Evolutionary conservation across 2,888 invertebrate genomes (phyloP).

Genomic region (Panzeria rudis): DNA sequence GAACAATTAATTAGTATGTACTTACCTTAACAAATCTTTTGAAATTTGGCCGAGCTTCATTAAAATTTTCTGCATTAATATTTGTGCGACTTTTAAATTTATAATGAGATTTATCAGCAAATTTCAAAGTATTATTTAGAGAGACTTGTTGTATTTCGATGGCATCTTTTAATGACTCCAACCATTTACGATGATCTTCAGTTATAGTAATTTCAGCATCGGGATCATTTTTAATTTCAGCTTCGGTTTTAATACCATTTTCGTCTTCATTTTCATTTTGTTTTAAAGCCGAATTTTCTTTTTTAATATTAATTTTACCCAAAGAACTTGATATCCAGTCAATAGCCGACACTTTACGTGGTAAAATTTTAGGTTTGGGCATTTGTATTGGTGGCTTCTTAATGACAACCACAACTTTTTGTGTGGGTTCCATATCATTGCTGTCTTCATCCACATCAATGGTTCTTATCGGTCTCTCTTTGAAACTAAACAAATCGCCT

Average conservation of each 20-base stretch:
- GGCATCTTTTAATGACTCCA: slow-evolving; percentile 77
- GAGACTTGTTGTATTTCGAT: slow-evolving; percentile 77
- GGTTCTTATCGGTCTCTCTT: slow-evolving; percentile 25
- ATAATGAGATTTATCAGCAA: slow-evolving; percentile 59
- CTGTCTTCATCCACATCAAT: slow-evolving; percentile 62
- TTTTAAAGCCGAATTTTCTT: slow-evolving; percentile 46
- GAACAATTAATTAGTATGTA: neutral
- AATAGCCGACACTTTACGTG: slow-evolving; percentile 75
- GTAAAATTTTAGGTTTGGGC: slow-evolving; percentile 74
- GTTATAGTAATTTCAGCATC: slow-evolving; percentile 53
- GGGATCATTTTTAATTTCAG: slow-evolving; percentile 52
- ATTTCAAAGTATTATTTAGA: slow-evolving; percentile 41
- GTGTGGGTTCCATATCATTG: slow-evolving; percentile 73
- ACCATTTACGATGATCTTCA: slow-evolving; percentile 76
- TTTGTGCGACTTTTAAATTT: slow-evolving; percentile 40
- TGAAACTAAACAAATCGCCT: slow-evolving; percentile 75
- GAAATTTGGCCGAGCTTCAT: slow-evolving; percentile 76
- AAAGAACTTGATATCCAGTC: slow-evolving; percentile 80
- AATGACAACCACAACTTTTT: slow-evolving; percentile 71
- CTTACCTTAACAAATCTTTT: slow-evolving; percentile 82
- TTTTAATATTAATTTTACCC: slow-evolving; percentile 75
- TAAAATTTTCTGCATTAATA: slow-evolving; percentile 64
- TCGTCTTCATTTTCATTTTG: slow-evolving; percentile 43
- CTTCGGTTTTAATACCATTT: slow-evolving; percentile 59
- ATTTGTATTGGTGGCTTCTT: slow-evolving; percentile 62